Evolutionary conservation across 2,797 vertebrate species (phyloP).

Genomic region (Crocodylus rhombifer): DNA sequence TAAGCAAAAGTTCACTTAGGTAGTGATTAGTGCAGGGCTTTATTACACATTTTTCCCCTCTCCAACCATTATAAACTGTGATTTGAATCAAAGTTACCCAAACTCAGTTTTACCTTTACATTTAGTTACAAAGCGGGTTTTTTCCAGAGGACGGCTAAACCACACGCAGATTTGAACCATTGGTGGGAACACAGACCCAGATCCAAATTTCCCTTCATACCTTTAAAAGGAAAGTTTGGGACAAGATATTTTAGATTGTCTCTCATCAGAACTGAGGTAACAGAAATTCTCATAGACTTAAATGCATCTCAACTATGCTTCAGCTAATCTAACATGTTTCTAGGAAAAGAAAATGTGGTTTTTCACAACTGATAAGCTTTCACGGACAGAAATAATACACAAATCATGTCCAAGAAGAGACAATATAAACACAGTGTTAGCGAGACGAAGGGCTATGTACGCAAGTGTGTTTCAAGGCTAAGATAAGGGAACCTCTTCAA

Average conservation of each 20-base stretch:
- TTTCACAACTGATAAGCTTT: not conserved
- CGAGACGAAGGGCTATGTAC: not conserved
- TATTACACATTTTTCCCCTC: not conserved
- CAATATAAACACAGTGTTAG: accelerated
- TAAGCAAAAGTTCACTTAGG: conserved; percentile 15
- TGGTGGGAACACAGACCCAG: conserved; percentile 86
- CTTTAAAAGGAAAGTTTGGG: conserved; percentile 76
- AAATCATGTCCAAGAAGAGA: not conserved
- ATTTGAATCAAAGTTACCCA: conserved; percentile 19
- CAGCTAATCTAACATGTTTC: not conserved
- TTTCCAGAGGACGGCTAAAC: conserved; percentile 93
- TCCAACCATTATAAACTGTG: not conserved
- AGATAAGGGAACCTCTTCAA: not conserved
- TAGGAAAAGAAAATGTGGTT: not conserved
- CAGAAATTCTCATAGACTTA: not conserved
- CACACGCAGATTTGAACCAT: conserved; percentile 89
- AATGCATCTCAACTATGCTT: not conserved
- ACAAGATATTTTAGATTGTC: not conserved
- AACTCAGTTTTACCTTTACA: conserved; percentile 90
- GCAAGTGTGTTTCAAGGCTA: not conserved
- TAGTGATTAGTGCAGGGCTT: not conserved
- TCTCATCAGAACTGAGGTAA: not conserved
- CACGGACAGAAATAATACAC: accelerated
- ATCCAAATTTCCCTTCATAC: conserved; percentile 89
- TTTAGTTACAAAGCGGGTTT: conserved; percentile 87